A percentile compares a stretch with the other conserved stretches of the same genome.
Conservation (phyloP, 2,888 invertebrate genomes). For the Galerucella calmariensis region DNA sequence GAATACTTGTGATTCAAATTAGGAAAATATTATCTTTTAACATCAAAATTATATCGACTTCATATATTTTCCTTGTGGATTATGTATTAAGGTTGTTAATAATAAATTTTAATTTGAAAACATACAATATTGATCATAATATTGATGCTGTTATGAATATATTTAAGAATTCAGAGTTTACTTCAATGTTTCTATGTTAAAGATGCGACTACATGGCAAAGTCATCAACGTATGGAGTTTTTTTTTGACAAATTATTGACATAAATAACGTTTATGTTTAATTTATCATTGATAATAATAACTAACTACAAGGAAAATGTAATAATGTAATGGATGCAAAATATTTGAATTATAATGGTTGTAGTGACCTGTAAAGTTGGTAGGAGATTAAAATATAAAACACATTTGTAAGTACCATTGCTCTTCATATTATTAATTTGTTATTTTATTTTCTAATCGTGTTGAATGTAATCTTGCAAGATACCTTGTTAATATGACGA, state of each 20-base stretch:
- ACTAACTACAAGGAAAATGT: background rate
- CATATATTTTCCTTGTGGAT: background rate
- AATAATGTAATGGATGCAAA: background rate
- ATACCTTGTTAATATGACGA: slow-evolving; percentile 20
- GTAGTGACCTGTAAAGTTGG: background rate
- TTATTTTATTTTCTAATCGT: background rate
- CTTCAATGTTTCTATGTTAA: too few species aligned
- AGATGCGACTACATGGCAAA: too few species aligned
- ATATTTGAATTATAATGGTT: slow-evolving; percentile 4
- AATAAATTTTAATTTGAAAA: background rate
- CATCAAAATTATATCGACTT: background rate
- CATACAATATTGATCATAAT: too few species aligned
- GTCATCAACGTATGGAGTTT: too few species aligned
- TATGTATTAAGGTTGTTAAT: background rate
- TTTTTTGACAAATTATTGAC: background rate
- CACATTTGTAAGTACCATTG: background rate
- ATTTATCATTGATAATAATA: background rate
- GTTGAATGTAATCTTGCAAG: slow-evolving; percentile 34
- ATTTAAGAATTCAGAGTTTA: too few species aligned
- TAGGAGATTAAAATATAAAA: background rate
- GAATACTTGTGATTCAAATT: background rate
- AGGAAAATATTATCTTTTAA: background rate
- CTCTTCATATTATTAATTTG: background rate
- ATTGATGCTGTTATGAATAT: too few species aligned
- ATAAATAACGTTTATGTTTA: background rate